Evolutionary conservation across 2,113 vertebrate species (phyloP), one percentile per base, ranked within the genome.

Genomic region (Copsychus sechellarum): DNA sequence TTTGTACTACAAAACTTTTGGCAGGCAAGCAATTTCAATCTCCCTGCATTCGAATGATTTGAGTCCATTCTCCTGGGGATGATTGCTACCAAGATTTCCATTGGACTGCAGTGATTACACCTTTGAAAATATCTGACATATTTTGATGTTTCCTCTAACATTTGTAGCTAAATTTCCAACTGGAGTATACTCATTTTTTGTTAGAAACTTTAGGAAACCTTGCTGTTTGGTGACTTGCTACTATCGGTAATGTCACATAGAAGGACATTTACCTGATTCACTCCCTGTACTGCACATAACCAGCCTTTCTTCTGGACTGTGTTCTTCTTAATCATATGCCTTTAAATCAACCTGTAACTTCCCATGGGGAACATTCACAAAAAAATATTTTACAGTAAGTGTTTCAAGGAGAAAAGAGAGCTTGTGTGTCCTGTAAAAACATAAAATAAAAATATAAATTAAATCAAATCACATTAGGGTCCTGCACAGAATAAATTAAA

Each of bases 331-430:
- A 82, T 88, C 38, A 19, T 36, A 25, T 66, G 9, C 25, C 51
- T 92, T 93, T 90, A 94, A 96, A 93, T 94, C 76, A 95, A 51
- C 31, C 23, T 43, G 36, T 65, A 86, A 72, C 25, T 80, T 92
- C 33, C 47, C n/a, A 28, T 67, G 17, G 19, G 34, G 26, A 60
- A 29, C 18, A 51, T 51, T 90, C 38, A 93, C 38, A 24, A 74
- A 76, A 71, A 58, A 58, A 26, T 40, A 19, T 65, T 89, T 72
- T 58, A 66, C 61, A 64, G 12, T 89, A 74, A 89, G 22, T 80
- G 28, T 78, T 94, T 93, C 36, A 77, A 89, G 67, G 48, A 36
- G 56, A 90, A 88, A 96, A 69, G 18, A 51, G 26, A 88, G 29
- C 14, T 42, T 50, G 5, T 56, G 16, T 33, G 18, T 76, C 45